Evolutionary conservation across 92 coral and sea anemone genomes (phyloP).

Genomic region (Phymanthus crucifer): DNA sequence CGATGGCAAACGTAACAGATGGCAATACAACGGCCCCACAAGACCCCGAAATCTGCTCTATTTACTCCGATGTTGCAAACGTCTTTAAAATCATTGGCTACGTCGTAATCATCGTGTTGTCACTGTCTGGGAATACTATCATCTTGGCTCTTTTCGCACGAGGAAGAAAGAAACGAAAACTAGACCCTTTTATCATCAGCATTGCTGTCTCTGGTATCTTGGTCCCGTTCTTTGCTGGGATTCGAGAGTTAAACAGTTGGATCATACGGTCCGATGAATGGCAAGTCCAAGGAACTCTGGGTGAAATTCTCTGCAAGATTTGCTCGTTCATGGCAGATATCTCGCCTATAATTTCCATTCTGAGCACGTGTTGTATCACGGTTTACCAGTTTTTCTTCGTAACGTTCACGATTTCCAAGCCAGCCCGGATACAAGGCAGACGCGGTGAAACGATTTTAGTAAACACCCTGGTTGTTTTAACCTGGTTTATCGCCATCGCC

Average conservation of each 20-base stretch:
- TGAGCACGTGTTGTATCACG: slow-evolving; percentile 16
- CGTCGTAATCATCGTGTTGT: neutral
- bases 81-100: slow-evolving; percentile 6
- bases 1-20: neutral
- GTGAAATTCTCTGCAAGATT: slow-evolving; percentile 13
- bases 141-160: slow-evolving; percentile 4
- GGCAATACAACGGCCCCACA: neutral
- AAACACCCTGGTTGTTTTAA: neutral
- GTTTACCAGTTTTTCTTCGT: slow-evolving; percentile 12
- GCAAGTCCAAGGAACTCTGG: slow-evolving; percentile 5
- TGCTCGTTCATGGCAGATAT: slow-evolving; percentile 11
- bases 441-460: neutral
- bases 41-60: neutral
- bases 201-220: slow-evolving; percentile 34
- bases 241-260: slow-evolving; percentile 7
- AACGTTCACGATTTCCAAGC: neutral
- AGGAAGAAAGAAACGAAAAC: neutral
- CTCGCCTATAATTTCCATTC: slow-evolving; percentile 8
- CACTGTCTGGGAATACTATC: slow-evolving; percentile 8
- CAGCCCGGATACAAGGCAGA: neutral
- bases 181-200: slow-evolving; percentile 16
- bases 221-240: neutral
- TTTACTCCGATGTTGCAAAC: neutral
- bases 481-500: slow-evolving; percentile 15
- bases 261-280: neutral